Base-by-base conservation (phyloP, 2,888 invertebrate genomes). In the Mesorhabditis sp. region DNA sequence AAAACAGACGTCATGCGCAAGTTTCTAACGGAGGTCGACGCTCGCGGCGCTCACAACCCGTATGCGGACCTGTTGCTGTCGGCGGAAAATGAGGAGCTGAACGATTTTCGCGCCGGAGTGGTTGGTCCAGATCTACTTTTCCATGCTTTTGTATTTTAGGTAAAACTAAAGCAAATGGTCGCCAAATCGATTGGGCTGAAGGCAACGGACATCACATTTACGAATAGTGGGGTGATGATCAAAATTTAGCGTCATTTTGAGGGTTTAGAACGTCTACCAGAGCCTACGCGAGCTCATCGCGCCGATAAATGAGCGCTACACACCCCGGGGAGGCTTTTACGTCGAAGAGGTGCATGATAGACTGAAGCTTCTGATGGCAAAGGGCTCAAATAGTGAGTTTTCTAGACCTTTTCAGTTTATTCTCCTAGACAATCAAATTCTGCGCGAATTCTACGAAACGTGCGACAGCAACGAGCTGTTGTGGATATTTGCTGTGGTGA, bases 31-130 rank as follows among this genome's bases (percentile, higher is more conserved):
- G 28, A 28, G 28, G 28, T 28, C 28, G 28, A 28, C 28, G 28
- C 28, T 28, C 28, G 28, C 28, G 28, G 28, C 28, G 28, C 28
- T 28, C 28, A 28, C 28, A 28, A 28, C 28, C 28, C 28, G 28
- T 28, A 28, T 2, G 28, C 28, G 28, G 58, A 50, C 10, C n/a
- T 50, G 10, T 50, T 50, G 58, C 58, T 10, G 58, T 50, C 58
- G 7, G 58, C 58, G 58, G 58, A 50, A 50, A 50, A 50, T n/a
- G 58, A 50, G n/a, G 58, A 50, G 58, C 58, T 50, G n/a, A 50
- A 50, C 58, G 58, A 50, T 13, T 50, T 50, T 50, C 58, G 58
- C 7, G 7, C 58, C 7, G 58, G 58, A 50, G 58, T 50, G 58
- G 58, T 50, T 10, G n/a, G 7, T 50, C n/a, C n/a, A 28, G 28